Evolutionary conservation across 2,888 invertebrate species (phyloP).

Genomic region (Geotrupes spiniger): DNA sequence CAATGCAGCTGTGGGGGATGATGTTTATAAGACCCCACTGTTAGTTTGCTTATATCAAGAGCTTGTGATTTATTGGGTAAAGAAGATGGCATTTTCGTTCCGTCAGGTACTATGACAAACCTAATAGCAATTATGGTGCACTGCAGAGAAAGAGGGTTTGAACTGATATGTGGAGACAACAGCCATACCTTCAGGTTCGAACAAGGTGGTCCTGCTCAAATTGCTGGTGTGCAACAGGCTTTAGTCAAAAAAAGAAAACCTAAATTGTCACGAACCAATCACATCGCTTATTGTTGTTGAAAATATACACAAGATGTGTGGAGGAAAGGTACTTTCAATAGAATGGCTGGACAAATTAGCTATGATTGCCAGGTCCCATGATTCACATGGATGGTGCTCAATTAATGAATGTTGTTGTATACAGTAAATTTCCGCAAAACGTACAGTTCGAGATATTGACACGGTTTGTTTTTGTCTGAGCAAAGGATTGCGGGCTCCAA

Average conservation of each 20-base stretch:
- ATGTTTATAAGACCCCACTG: conserved; percentile 91
- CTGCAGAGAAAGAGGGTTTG: conserved; percentile 80
- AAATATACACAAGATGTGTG: conserved; percentile 88
- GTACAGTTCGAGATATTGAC: conserved; percentile 71
- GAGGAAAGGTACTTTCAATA: conserved; percentile 80
- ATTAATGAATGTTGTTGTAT: conserved; percentile 84
- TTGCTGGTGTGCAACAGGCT: conserved; percentile 75
- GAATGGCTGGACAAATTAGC: conserved; percentile 74
- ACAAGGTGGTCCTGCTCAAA: conserved; percentile 76
- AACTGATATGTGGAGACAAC: conserved; percentile 81
- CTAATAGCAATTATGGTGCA: conserved; percentile 88
- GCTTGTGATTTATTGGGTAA: conserved; percentile 79
- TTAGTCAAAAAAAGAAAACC: conserved; percentile 65
- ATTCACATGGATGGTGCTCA: conserved; percentile 95
- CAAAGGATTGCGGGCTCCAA: conserved; percentile 87
- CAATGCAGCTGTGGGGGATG: conserved; percentile 85
- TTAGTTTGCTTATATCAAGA: conserved; percentile 71
- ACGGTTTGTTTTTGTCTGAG: conserved; percentile 86
- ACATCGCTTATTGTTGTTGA: conserved; percentile 82
- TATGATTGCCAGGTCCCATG: conserved; percentile 60
- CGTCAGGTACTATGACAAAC: conserved; percentile 95
- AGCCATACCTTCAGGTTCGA: conserved; percentile 86
- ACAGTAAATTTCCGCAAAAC: conserved; percentile 60
- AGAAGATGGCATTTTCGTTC: conserved; percentile 85
- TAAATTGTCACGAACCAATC: conserved; percentile 75